Percentiles rank a stretch among this genome's conserved stretches.
Evolutionary conservation across 2,888 invertebrate species (phyloP).

Genomic region (Erebia palarica): DNA sequence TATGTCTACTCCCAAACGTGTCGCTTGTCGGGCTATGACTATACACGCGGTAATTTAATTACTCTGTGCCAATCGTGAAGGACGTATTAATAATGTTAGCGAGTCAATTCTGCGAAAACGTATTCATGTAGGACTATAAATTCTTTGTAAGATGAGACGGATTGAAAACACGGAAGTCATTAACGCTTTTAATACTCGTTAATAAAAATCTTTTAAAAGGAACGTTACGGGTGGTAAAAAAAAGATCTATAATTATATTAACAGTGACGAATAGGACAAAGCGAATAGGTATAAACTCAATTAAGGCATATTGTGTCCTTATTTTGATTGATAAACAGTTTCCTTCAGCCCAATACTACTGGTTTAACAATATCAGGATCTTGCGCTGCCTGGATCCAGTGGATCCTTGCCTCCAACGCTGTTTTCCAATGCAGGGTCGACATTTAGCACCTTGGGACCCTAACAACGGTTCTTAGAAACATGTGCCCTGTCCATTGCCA

Average conservation of each 20-base stretch:
- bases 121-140: constrained; percentile 9
- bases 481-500: no score
- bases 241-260: not conserved
- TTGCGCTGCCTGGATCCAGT: no score
- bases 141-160: constrained; percentile 21
- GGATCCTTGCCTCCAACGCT: no score
- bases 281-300: not conserved
- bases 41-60: constrained; percentile 19
- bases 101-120: constrained; percentile 18
- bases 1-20: not conserved
- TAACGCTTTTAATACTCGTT: constrained; percentile 8
- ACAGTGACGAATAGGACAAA: no score
- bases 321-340: no score
- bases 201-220: constrained; percentile 17
- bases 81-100: constrained; percentile 20
- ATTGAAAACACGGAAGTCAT: constrained; percentile 30
- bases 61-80: constrained; percentile 22
- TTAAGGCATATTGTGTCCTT: no score
- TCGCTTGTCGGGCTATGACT: not conserved
- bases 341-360: no score
- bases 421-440: no score
- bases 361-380: no score
- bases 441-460: no score
- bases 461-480: no score
- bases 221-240: not conserved